Conservation (phyloP, 2,888 invertebrate genomes). For the Dicyrtomina minuta region DNA sequence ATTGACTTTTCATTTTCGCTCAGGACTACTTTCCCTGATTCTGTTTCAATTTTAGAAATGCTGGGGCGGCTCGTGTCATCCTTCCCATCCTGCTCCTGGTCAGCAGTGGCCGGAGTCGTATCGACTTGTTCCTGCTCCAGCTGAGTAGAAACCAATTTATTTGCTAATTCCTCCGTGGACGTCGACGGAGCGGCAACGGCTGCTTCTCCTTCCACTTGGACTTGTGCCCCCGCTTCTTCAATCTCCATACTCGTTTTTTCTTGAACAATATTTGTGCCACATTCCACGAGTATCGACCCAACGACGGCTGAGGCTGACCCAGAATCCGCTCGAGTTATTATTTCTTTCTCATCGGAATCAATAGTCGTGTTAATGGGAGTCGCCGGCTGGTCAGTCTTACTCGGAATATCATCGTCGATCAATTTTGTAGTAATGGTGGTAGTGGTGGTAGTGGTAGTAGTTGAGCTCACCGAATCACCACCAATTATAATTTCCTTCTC, state of each 20-base stretch:
- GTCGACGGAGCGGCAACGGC: not conserved
- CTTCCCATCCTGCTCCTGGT: too few species aligned
- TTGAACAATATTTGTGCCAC: not conserved
- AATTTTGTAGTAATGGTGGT: too few species aligned
- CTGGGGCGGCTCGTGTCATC: too few species aligned
- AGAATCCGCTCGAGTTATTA: constrained; percentile 1
- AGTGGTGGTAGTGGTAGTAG: too few species aligned
- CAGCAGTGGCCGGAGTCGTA: too few species aligned
- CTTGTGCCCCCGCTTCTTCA: constrained; percentile 11
- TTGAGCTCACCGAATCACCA: too few species aligned
- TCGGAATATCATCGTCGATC: too few species aligned
- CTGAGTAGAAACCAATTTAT: constrained; percentile 21
- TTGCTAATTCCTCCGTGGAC: constrained; percentile 17
- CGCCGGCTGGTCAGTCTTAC: not conserved
- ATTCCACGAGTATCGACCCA: constrained; percentile 21
- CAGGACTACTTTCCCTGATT: too few species aligned
- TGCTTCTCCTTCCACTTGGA: not conserved
- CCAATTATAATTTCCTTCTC: too few species aligned
- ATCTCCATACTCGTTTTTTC: constrained; percentile 5
- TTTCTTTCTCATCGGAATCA: not conserved
- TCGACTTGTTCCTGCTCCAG: not conserved
- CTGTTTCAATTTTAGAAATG: too few species aligned
- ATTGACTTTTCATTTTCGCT: too few species aligned
- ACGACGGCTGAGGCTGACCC: constrained; percentile 11
- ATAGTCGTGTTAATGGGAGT: not conserved